Evolutionary conservation across 2,113 vertebrate species (phyloP).

Genomic region (Stegostoma tigrinum): DNA sequence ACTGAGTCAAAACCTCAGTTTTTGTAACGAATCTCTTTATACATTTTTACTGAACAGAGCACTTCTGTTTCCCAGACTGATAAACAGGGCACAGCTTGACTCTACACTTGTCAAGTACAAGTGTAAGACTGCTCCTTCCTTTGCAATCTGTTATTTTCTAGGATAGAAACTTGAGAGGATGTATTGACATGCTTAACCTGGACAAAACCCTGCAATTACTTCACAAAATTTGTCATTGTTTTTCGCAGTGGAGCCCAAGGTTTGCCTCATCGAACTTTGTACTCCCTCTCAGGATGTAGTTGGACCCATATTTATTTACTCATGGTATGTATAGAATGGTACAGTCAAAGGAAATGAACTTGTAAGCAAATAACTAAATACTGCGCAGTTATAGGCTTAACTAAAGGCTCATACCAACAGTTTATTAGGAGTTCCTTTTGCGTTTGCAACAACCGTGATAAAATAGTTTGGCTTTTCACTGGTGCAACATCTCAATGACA

Average conservation of each 20-base stretch:
- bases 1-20: background rate
- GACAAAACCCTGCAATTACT: conserved; percentile 1
- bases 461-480: background rate
- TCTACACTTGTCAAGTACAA: conserved; percentile 27
- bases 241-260: background rate
- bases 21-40: conserved; percentile 18
- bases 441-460: background rate
- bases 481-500: background rate
- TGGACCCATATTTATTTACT: background rate
- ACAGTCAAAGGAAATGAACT: background rate
- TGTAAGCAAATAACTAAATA: background rate
- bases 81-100: conserved; percentile 33
- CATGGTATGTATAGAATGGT: background rate
- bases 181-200: conserved; percentile 21
- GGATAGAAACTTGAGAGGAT: conserved; percentile 19
- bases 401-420: background rate
- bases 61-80: conserved; percentile 34
- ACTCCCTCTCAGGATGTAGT: background rate
- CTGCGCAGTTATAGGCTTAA: background rate
- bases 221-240: background rate
- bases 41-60: conserved; percentile 25
- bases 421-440: background rate
- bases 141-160: conserved; percentile 33
- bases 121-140: conserved; percentile 35
- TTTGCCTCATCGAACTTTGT: background rate